A percentile compares a stretch with the other conserved stretches of the same genome.
These are phyloP conservation scores for Silurus lanzhouensis DNA, from an alignment of 2,797 vertebrate genomes.

Conservation along the genomic window DNA sequence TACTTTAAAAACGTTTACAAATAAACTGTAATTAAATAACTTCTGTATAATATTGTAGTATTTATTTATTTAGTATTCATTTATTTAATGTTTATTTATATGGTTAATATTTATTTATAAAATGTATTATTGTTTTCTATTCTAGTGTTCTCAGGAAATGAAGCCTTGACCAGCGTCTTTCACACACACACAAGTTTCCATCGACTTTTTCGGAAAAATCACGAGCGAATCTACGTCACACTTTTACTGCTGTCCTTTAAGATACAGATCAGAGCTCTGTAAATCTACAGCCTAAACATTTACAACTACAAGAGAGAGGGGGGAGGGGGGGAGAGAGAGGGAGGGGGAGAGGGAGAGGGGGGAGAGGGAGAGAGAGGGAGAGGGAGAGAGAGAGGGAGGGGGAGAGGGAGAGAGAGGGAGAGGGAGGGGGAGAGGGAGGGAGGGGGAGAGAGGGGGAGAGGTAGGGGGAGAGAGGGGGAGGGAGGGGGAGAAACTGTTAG, in stretches of 20 bases:
- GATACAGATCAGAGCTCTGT: slow-evolving; percentile 51
- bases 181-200: neutral
- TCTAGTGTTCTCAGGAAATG: neutral
- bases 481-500: neutral
- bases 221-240: neutral
- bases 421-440: no score
- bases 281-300: neutral
- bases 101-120: neutral
- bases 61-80: no score
- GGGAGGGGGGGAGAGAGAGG: no score
- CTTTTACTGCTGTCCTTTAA: neutral
- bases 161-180: neutral
- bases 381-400: neutral
- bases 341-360: neutral
- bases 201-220: neutral
- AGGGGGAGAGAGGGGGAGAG: no score
- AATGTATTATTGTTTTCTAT: neutral
- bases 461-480: neutral
- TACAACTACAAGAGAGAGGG: no score
- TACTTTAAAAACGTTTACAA: no score
- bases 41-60: no score
- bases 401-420: no score
- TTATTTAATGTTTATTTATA: neutral
- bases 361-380: neutral
- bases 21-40: no score